Base-by-base conservation (phyloP, 2,113 vertebrate species). In the Bos javanicus region DNA sequence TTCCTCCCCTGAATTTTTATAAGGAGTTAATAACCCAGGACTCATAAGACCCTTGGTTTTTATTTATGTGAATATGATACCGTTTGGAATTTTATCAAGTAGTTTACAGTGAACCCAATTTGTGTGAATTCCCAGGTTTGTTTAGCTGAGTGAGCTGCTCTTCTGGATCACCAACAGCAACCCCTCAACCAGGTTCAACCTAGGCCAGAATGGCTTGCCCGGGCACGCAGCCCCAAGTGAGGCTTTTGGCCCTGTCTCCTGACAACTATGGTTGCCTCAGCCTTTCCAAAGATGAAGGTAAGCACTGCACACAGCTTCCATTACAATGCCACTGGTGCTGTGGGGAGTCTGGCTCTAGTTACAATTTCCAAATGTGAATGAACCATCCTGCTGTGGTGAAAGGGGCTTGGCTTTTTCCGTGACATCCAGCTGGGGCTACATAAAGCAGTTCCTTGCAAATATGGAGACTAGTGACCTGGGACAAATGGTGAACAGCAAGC, bases 1-100 rank as follows among this genome's bases (percentile, higher is more conserved):
- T 39, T 95, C 2, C 30, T 91, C 81, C 28, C 82, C 13, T 90
- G 19, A 74, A 50, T 82, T 92, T 78, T 5, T 91, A 74, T 88
- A 89, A 52, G 43, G 59, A 62, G 36, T 74, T 57, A 56, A 64
- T 30, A 94, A 43, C 5, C 71, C 7, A 81, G 3, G 33, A 74
- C 12, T 17, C 8, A 52, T 60, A 48, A 87, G 74, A 76, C 2
- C 8, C 3, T 16, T 95, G 14, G 11, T 57, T 92, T 91, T 95
- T 60, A 87, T 60, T 64, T 81, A 28, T 62, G 6, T 52, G 28
- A 10, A 14, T 76, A 59, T 8, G n/a, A 57, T 36, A 46, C 19
- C 7, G 26, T 78, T 46, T 78, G 62, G 19, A 89, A 87, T 95
- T 39, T 76, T 89, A 54, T 67, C 30, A 78, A 87, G 25, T 30